These are phyloP conservation scores for Azemiops feae DNA, from an alignment of 2,113 vertebrate species.

Conservation along the genomic window DNA sequence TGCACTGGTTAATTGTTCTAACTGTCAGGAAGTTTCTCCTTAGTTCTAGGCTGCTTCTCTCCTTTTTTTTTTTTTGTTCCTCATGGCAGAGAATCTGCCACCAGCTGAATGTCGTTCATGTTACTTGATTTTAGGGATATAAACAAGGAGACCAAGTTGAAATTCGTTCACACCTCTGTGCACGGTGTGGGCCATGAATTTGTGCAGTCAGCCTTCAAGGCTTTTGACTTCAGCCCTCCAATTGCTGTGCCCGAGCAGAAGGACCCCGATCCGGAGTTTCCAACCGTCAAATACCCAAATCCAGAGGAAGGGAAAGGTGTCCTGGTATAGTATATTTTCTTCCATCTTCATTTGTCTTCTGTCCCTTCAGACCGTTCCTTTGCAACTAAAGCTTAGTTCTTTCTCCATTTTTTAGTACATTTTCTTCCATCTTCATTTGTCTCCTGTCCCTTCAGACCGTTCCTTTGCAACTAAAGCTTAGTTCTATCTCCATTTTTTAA, in stretches of 20 bases:
- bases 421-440: slow-evolving; percentile 6
- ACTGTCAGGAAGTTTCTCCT: too few species aligned
- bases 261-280: slow-evolving; percentile 93
- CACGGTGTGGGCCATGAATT: slow-evolving; percentile 92
- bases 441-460: neutral
- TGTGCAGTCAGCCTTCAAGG: slow-evolving; percentile 88
- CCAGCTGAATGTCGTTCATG: neutral
- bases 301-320: slow-evolving; percentile 97
- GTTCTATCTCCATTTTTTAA: neutral
- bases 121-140: slow-evolving; percentile 75
- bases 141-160: slow-evolving; percentile 84
- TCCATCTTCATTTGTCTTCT: slow-evolving; percentile 16
- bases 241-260: slow-evolving; percentile 92
- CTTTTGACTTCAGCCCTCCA: slow-evolving; percentile 88
- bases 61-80: neutral
- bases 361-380: neutral
- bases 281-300: slow-evolving; percentile 95
- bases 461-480: neutral
- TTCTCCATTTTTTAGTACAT: slow-evolving; percentile 61
- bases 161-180: slow-evolving; percentile 95
- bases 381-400: neutral
- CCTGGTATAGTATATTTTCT: slow-evolving; percentile 71
- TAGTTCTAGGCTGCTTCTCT: too few species aligned
- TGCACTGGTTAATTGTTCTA: neutral
- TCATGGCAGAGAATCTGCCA: neutral